Evolutionary conservation across 2,888 invertebrate species (phyloP), one percentile per base, ranked within the genome.

Genomic region (Nomada flava): DNA sequence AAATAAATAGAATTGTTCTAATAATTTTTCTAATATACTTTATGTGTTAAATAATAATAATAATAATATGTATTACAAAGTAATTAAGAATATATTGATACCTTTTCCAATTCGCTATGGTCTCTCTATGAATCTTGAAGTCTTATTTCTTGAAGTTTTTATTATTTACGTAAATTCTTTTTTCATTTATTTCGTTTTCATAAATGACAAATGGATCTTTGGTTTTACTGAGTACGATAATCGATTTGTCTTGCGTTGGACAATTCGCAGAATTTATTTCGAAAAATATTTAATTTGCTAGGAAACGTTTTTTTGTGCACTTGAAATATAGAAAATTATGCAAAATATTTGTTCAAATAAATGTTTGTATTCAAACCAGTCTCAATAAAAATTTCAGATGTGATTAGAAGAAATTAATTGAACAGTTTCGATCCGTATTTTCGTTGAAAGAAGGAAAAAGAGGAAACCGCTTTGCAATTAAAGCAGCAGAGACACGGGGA

Each of bases 401-500:
- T 5, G 23, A 52, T 52, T 59, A 15, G 44, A 13, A 18, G 20
- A 13, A 70, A 57, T 50, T 57, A 13, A 63, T 76, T 50, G 20
- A 63, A 64, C 5, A 42, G 13, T 55, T 26, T 63, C 11, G 26
- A 26, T 11, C 10, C 20, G 7, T 60, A 15, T 60, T 71, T n/a
- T 18, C 9, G 47, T 29, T 23, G 13, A 29, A 53, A 57, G 20
- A 29, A 69, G 47, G 23, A 44, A 64, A 57, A 57, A n/a, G 42
- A 55, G 72, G 44, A n/a, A 55, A 57, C 65, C 18, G 65, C 47
- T 65, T 67, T 44, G 52, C 60, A 62, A 68, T 67, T 63, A 57
- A 71, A 65, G 65, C 53, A 64, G 18, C 65, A 71, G 44, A 53
- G 60, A 23, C 52, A 64, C 26, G 67, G 70, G 52, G 60, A 72